Evolutionary conservation across 2,797 vertebrate genomes (phyloP).

Genomic region (Erpetoichthys calabaricus): DNA sequence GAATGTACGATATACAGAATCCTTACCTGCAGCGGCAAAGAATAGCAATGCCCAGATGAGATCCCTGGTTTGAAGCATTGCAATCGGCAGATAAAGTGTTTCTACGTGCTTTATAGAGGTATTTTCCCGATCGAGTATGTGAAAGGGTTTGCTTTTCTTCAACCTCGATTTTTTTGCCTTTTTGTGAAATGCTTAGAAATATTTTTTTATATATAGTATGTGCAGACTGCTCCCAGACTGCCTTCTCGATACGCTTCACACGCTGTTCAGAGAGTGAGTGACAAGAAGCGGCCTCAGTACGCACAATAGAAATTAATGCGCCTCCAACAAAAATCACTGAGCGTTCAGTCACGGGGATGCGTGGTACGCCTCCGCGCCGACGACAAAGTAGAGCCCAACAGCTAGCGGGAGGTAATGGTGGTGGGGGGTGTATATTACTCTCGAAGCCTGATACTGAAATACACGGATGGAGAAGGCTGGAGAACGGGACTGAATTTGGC

Average conservation of each 20-base stretch:
- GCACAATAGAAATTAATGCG: constrained; percentile 66
- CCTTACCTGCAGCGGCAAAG: constrained; percentile 72
- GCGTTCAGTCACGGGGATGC: constrained; percentile 19
- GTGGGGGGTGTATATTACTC: too few relatives aligned
- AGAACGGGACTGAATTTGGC: constrained; percentile 7
- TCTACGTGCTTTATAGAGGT: constrained; percentile 30
- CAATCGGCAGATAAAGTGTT: constrained; percentile 33
- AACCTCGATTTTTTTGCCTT: constrained; percentile 18
- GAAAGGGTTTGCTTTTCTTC: constrained; percentile 23
- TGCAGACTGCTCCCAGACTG: constrained; percentile 47
- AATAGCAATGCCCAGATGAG: constrained; percentile 72
- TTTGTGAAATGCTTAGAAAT: constrained; percentile 28
- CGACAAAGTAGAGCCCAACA: constrained; percentile 16
- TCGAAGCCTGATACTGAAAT: too few relatives aligned
- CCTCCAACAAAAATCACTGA: constrained; percentile 30
- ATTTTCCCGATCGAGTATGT: constrained; percentile 45
- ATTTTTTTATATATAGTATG: constrained; percentile 31
- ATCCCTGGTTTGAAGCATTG: constrained; percentile 70
- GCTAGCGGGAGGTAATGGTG: too few relatives aligned
- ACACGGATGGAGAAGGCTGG: constrained; percentile 22
- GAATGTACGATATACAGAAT: constrained; percentile 2
- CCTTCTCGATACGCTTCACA: constrained; percentile 53
- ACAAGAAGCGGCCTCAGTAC: constrained; percentile 72
- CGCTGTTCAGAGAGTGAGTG: constrained; percentile 68
- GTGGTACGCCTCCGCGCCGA: constrained; percentile 14